These are phyloP conservation scores for Cassiopea andromeda DNA, from an alignment of 30 jellyfish, hydroid and myxozoan species.

Conservation along the genomic window DNA sequence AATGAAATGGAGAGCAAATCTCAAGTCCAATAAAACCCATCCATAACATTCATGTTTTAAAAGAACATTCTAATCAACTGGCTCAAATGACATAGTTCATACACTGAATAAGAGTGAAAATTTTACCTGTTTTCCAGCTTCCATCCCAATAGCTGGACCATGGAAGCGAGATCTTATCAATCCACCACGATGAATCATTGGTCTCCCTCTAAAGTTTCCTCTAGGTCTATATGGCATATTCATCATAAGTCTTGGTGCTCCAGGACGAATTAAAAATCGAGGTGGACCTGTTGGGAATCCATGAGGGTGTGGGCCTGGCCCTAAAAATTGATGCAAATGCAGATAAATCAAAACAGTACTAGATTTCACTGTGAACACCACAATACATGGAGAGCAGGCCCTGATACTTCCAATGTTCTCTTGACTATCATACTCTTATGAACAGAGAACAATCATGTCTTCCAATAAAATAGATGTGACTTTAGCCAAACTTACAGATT, in stretches of 20 bases:
- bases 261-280: constrained; percentile 69
- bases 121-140: constrained; percentile 52
- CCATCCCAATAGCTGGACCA: constrained; percentile 54
- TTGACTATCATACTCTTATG: too few species aligned
- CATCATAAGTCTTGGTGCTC: constrained; percentile 59
- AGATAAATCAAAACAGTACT: neutral
- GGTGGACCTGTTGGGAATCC: constrained; percentile 65
- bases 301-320: constrained; percentile 28
- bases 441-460: too few species aligned
- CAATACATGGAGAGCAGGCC: too few species aligned
- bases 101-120: neutral
- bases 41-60: too few species aligned
- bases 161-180: constrained; percentile 67
- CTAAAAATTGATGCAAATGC: too few species aligned
- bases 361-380: neutral
- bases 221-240: constrained; percentile 47
- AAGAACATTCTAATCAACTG: neutral
- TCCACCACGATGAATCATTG: constrained; percentile 73
- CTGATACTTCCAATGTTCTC: too few species aligned
- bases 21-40: too few species aligned
- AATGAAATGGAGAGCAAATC: too few species aligned
- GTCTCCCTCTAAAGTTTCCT: constrained; percentile 71
- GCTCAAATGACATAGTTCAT: neutral
- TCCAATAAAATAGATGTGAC: neutral
- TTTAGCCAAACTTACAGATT: too few species aligned